Percentiles rank a stretch among this genome's conserved stretches.
phyloP scores from a whole-genome alignment of 2,888 invertebrate species.

The Lasioglossum morio region DNA sequence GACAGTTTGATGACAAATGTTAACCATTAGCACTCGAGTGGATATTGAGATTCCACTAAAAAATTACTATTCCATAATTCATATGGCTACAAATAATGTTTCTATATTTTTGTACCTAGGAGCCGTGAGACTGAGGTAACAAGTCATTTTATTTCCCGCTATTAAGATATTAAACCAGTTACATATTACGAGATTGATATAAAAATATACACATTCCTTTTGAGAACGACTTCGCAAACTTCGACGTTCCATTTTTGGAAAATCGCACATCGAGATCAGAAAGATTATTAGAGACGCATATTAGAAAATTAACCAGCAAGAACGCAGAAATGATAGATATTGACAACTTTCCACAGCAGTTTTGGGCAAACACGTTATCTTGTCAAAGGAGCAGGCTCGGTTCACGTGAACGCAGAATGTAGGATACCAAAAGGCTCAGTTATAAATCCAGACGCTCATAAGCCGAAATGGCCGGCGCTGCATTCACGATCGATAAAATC shows the following conservation, averaged over 20 bases:
- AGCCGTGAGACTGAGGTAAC: background rate
- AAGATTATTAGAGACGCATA: background rate
- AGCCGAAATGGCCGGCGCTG: constrained; percentile 63
- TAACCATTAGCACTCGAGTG: background rate
- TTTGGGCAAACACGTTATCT: background rate
- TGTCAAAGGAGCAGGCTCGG: background rate
- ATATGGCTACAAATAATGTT: background rate
- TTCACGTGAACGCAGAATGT: constrained; percentile 7
- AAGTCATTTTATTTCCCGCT: background rate
- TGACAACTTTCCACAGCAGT: constrained; percentile 44
- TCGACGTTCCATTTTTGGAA: fast-evolving
- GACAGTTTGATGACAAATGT: background rate
- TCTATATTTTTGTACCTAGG: background rate
- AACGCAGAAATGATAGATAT: background rate
- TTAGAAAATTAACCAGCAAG: too few species aligned
- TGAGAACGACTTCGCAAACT: background rate
- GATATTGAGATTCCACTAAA: too few species aligned
- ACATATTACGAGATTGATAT: background rate
- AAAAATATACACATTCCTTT: background rate
- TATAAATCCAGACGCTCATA: constrained; percentile 70
- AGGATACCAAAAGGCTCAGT: constrained; percentile 38
- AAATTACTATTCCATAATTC: too few species aligned
- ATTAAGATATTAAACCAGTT: background rate
- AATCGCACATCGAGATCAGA: background rate
- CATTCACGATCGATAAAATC: constrained; percentile 76